Base-by-base conservation (phyloP, 2,113 vertebrate genomes). In the Osmerus mordax region DNA sequence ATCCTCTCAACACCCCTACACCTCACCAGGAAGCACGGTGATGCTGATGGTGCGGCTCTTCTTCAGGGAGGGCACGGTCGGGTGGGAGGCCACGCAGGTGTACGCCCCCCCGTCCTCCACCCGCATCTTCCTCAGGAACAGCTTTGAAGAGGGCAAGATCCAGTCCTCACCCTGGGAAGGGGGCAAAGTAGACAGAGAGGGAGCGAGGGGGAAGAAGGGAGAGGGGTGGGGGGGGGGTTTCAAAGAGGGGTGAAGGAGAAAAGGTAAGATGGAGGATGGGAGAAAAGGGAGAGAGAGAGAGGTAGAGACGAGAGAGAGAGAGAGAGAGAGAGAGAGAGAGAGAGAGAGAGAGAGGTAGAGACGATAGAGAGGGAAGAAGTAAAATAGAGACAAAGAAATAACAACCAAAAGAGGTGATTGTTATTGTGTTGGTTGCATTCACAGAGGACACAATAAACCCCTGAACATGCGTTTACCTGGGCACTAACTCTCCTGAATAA, bases 21-120 rank as follows among this genome's bases (percentile, higher is more conserved):
- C 62, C 28, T 16, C 29, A 93, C 92, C 86, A 21, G 87, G 59
- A 59, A 92, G 83, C 14, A 93, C 87, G 0, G 73, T 82, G 75
- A 93, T 72, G 67, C 18, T 84, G 86, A 93, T 75, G 67, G 80
- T 86, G 54, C 74, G 80, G 13, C 61, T 88, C 84, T 81, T 91
- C 71, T 1, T 78, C 63, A 93, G 87, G 0, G 80, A 75, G 32
- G 65, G 61, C 36, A 90, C 72, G 13, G 81, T 62, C 29, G 87
- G 90, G 75, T 91, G 89, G 55, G 82, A 8, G 23, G 81, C 92
- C 0, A 53, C 64, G 83, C 92, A 93, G 3, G 89, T 91, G 89
- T 93, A 93, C 72, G 58, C 60, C 19, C 92, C 92, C 28, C 65
- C 83, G 67, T 91, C 88, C 28, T 19, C 2, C 0, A 19, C 55